Evolutionary conservation across 37 sponge, comb jelly and placozoan genomes (phyloP).

Genomic region (Beroe forskalii): DNA sequence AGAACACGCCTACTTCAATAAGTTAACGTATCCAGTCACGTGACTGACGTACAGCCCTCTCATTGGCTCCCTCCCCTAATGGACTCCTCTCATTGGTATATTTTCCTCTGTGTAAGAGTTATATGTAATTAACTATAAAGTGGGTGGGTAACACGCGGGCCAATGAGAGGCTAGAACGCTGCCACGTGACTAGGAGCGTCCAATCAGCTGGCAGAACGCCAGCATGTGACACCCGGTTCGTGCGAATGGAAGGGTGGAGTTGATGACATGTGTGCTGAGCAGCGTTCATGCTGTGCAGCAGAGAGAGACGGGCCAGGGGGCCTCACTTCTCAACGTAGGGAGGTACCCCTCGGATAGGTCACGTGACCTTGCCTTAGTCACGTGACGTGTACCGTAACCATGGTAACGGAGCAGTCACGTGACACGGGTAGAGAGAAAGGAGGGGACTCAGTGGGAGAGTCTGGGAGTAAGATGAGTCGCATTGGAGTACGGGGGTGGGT

Average conservation of each 20-base stretch:
- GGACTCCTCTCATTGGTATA: constrained; percentile 67
- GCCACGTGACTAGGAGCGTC: not conserved
- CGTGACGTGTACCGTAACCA: not conserved
- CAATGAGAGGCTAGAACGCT: not conserved
- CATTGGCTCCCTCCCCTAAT: constrained; percentile 67
- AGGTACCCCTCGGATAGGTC: constrained; percentile 28
- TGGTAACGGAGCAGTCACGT: not conserved
- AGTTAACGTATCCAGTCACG: constrained; percentile 29
- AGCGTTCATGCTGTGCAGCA: not conserved
- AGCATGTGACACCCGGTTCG: constrained; percentile 34
- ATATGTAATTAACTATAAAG: constrained; percentile 63
- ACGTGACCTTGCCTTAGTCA: too few species aligned
- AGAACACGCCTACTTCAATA: constrained; percentile 60
- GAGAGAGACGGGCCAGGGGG: constrained; percentile 53
- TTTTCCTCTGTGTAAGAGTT: constrained; percentile 45
- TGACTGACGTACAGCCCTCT: not conserved
- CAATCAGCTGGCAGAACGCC: constrained; percentile 27
- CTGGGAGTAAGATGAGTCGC: too few species aligned
- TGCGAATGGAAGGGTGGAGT: not conserved
- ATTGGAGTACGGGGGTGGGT: too few species aligned
- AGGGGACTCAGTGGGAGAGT: too few species aligned
- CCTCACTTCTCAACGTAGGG: constrained; percentile 48
- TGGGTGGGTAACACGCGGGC: constrained; percentile 52
- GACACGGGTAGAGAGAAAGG: not conserved
- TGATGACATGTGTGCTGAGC: constrained; percentile 28